Conservation (phyloP, 2,888 invertebrate genomes). For the Cinara cedri region DNA sequence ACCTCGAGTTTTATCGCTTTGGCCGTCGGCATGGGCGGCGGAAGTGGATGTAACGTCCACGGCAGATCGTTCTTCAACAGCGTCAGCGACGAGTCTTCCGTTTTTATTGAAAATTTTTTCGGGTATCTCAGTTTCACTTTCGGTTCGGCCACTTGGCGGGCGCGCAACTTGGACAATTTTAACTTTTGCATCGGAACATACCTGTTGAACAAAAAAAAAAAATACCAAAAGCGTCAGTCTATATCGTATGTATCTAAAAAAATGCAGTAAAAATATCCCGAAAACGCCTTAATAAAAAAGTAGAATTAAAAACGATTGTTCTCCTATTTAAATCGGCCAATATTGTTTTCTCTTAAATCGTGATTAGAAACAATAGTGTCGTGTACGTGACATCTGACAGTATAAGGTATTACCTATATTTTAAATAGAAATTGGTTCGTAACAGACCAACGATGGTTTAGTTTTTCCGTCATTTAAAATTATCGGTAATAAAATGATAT, state of each 20-base stretch:
- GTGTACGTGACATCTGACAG: constrained; percentile 25
- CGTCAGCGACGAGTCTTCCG: constrained; percentile 5
- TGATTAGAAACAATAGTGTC: constrained; percentile 37
- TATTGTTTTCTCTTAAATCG: constrained; percentile 14
- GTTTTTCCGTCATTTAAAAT: not conserved
- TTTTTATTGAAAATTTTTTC: constrained; percentile 27
- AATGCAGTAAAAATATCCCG: not conserved
- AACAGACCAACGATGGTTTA: not conserved
- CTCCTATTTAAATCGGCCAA: constrained; percentile 19
- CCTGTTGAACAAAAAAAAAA: not conserved
- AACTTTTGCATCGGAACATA: constrained; percentile 40
- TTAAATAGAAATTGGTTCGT: constrained; percentile 22
- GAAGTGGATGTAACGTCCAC: constrained; percentile 52
- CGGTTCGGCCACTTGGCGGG: constrained; percentile 35
- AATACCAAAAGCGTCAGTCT: constrained; percentile 11
- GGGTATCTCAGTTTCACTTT: constrained; percentile 43
- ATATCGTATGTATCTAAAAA: not conserved
- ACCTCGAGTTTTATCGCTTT: not conserved
- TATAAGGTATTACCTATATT: not conserved
- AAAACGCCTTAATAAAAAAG: not conserved
- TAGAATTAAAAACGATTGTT: constrained; percentile 36
- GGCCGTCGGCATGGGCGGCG: constrained; percentile 34
- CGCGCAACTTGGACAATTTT: constrained; percentile 36
- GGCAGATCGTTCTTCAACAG: constrained; percentile 45
- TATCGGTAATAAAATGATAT: not conserved